A percentile compares a stretch with the other conserved stretches of the same genome.
These are phyloP conservation scores for Sula dactylatra DNA, from an alignment of 2,113 vertebrate species.

Conservation along the genomic window DNA sequence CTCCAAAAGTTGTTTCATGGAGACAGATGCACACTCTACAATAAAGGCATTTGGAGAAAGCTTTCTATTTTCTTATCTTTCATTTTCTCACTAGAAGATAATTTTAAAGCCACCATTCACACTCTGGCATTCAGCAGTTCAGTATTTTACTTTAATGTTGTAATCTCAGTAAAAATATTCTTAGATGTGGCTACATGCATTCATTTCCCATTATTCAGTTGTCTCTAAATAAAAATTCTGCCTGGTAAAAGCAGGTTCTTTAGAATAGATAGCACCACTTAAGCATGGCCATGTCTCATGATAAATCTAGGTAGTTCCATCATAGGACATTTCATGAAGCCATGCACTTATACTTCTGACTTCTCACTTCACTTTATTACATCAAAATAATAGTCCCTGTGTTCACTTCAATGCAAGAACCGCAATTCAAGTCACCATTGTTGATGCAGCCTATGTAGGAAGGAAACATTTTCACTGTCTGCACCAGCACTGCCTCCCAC, in stretches of 20 bases:
- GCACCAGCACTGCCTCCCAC: background rate
- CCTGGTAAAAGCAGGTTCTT: background rate
- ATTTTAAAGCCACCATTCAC: background rate
- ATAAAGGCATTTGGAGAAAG: background rate
- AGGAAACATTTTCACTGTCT: background rate
- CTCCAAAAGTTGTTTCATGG: background rate
- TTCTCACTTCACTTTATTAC: background rate
- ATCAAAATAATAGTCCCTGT: background rate
- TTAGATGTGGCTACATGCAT: background rate
- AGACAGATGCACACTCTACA: background rate
- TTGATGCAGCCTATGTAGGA: accelerated
- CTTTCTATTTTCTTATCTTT: background rate
- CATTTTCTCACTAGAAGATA: background rate
- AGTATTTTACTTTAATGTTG: background rate
- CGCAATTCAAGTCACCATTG: background rate
- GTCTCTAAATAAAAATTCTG: background rate
- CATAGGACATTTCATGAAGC: background rate
- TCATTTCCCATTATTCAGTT: background rate
- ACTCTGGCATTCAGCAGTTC: background rate
- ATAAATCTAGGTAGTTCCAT: background rate
- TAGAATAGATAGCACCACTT: background rate
- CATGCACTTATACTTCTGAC: background rate
- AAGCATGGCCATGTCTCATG: background rate
- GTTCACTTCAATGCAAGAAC: background rate
- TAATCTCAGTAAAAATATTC: background rate